Evolutionary conservation across 1,140 invertebrate genomes (phyloP).

Genomic region (Mya arenaria): DNA sequence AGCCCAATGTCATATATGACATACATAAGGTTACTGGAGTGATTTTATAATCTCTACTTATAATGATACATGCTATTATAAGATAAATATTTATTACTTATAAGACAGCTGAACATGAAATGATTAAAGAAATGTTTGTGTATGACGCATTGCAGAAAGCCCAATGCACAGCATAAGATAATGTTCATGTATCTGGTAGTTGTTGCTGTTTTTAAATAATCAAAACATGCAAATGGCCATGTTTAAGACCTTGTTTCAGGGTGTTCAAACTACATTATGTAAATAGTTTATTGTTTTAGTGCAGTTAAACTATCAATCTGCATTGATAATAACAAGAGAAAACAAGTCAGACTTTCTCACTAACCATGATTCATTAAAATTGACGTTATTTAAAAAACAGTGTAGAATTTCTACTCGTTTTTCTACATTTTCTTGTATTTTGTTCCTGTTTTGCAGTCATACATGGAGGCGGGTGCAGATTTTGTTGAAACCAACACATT

Average conservation of each 20-base stretch:
- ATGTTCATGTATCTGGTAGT: no score
- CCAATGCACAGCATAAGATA: no score
- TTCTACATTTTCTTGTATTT: neutral
- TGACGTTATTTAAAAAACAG: no score
- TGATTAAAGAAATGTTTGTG: no score
- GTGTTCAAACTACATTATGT: neutral
- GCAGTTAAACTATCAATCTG: neutral
- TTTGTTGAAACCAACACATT: constrained; percentile 87
- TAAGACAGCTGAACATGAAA: no score
- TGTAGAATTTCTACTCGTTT: neutral
- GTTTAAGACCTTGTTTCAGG: no score
- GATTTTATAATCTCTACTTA: no score
- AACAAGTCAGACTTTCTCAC: neutral
- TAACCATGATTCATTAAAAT: neutral
- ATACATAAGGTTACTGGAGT: constrained; percentile 85
- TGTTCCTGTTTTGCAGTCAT: constrained; percentile 78
- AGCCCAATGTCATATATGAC: constrained; percentile 83
- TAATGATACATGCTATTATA: no score
- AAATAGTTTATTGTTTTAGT: neutral
- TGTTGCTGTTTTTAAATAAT: no score
- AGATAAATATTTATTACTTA: no score
- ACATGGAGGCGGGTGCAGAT: constrained; percentile 85
- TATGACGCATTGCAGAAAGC: no score
- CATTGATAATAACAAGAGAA: neutral
- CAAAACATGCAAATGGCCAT: no score